Evolutionary conservation across 2,888 invertebrate species (phyloP), one percentile per base, ranked within the genome.

Genomic region (Carterocephalus palaemon): DNA sequence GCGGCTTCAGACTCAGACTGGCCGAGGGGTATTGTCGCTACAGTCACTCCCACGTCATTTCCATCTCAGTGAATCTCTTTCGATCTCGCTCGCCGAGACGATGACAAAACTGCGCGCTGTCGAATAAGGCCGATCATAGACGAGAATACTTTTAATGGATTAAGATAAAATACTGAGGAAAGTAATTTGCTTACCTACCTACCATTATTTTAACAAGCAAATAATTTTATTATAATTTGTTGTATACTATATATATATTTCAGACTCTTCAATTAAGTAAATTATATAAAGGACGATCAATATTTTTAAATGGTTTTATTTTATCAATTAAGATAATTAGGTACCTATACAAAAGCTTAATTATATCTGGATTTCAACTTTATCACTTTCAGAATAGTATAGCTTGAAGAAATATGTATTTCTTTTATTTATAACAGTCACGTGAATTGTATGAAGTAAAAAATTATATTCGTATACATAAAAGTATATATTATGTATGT

Each of bases 21-120:
- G 57, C 56, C 51, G 52, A 51, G 56, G 66, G 65, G 58, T 82
- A 80, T 79, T 59, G 78, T 73, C 64, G 75, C 66, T 68, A 64
- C 69, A 67, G 68, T 82, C 82, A 64, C 83, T 76, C 83, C 66
- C 72, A 70, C 70, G 65, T 64, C 64, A 64, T 54, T 60, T 58
- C 60, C 61, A 66, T 69, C 68, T 67, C 61, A 60, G 59, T 57
- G 59, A 64, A 63, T 66, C 62, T 65, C 55, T 59, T 61, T 70
- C 78, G 73, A 68, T 83, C 84, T 82, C 81, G 66, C 82, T 85
- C 77, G 52, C 56, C 51, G 61, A 59, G 53, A 70, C 80, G 76
- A 76, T 53, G 62, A 56, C 47, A 48, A 67, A 73, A 70, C 62
- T 61, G 57, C 61, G 61, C 62, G 56, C 59, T 56, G 66, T 57